Percentiles rank a stretch among this genome's conserved stretches.
phyloP scores from a whole-genome alignment of 2,888 invertebrate genomes.

The Machimus rusticus region DNA sequence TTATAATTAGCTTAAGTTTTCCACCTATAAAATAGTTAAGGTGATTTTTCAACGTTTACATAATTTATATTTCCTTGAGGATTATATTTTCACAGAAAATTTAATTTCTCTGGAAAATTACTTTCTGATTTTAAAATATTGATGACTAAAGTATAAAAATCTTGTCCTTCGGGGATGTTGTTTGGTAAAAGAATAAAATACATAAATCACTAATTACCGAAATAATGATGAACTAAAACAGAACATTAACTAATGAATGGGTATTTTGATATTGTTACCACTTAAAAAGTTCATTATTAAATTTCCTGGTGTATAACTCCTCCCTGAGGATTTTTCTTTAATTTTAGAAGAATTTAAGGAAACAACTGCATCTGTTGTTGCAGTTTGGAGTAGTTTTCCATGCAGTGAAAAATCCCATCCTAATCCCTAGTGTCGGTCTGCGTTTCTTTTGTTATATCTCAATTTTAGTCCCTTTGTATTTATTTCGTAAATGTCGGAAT shows the following conservation, averaged over 20 bases:
- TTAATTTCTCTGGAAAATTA: background rate
- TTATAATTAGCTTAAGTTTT: background rate
- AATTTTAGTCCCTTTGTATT: background rate
- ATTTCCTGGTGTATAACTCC: too few species aligned
- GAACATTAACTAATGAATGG: too few species aligned
- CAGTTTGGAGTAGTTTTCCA: background rate
- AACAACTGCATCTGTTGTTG: background rate
- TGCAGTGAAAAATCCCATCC: background rate
- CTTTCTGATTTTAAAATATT: conserved; percentile 3
- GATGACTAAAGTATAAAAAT: background rate
- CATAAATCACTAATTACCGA: too few species aligned
- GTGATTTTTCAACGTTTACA: background rate
- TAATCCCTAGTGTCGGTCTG: background rate
- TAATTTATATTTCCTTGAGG: background rate
- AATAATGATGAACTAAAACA: too few species aligned
- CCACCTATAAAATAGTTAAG: background rate
- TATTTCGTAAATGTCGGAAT: background rate
- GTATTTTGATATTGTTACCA: background rate
- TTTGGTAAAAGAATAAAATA: too few species aligned
- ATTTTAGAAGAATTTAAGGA: background rate
- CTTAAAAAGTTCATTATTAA: background rate
- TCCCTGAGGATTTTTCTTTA: too few species aligned
- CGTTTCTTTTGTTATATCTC: background rate
- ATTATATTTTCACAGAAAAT: background rate
- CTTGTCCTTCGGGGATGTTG: background rate